Evolutionary conservation across 1,140 invertebrate genomes (phyloP).

Genomic region (Drosophila santomea): DNA sequence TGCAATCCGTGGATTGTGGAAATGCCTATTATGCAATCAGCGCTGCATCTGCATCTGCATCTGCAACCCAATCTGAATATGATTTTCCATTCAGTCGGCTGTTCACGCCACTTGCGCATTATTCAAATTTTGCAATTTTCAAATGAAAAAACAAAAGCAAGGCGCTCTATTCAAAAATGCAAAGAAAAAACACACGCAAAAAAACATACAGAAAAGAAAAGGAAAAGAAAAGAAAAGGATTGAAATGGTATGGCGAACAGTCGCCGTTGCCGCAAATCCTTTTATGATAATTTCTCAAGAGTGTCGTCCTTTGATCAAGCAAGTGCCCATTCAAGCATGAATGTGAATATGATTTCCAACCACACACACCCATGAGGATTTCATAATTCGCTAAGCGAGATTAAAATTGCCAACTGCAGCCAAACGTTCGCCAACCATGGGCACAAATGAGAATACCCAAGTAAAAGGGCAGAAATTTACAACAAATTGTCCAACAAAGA

Average conservation of each 20-base stretch:
- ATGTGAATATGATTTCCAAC: constrained; percentile 78
- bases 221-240: constrained; percentile 18
- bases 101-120: constrained; percentile 81
- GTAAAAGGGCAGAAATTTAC: not conserved
- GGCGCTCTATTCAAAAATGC: constrained; percentile 68
- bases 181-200: constrained; percentile 30
- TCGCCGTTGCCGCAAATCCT: constrained; percentile 68
- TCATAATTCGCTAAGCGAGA: constrained; percentile 80
- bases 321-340: constrained; percentile 83
- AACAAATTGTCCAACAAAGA: too few species aligned
- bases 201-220: constrained; percentile 10
- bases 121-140: constrained; percentile 82
- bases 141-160: constrained; percentile 70
- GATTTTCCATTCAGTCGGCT: constrained; percentile 37
- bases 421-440: constrained; percentile 21
- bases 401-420: constrained; percentile 72
- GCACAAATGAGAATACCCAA: not conserved
- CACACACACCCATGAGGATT: constrained; percentile 70
- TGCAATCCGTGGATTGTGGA: constrained; percentile 64
- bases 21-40: constrained; percentile 74
- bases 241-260: constrained; percentile 39
- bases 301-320: constrained; percentile 84
- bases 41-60: constrained; percentile 18
- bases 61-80: constrained; percentile 49
- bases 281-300: constrained; percentile 84